Evolutionary conservation across 2,888 invertebrate species (phyloP), one percentile per base, ranked within the genome.

Genomic region (Tribolium freemani): DNA sequence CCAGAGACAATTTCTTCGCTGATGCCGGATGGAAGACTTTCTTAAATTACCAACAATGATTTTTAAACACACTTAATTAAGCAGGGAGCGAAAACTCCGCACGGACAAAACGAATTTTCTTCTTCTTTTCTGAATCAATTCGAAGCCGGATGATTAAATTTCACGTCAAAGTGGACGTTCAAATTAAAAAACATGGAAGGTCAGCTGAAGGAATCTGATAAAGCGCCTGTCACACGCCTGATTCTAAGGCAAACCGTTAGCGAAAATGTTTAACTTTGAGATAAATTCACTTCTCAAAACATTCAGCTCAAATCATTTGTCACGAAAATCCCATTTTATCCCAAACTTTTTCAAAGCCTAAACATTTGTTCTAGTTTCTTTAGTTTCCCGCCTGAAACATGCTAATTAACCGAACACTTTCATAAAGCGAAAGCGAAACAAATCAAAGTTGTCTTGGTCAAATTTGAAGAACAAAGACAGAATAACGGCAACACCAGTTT

Each of bases 261-360:
- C 20, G 67, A 67, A 67, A 56, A 30, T 56, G 74, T 70, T 73
- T 71, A 70, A 72, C 70, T 71, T 61, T 63, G 71, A 75, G 73
- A 75, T 69, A 72, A 75, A 77, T 77, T 70, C 71, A 76, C 60
- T 75, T 72, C 72, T 75, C 73, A 72, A 54, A 68, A 57, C 73
- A 73, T 72, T 72, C 74, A 74, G 72, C 73, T 71, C 54, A 61
- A 73, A 69, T 72, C 75, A 73, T 77, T 76, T 76, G 72, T 74
- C 74, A 75, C 60, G 64, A 61, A 75, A 76, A 76, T 53, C 69
- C 71, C 46, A 69, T 75, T 76, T 75, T 58, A 69, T 69, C 60
- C 60, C 50, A 50, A 58, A 58, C 20, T 60, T 69, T 67, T 67
- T 30, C 45, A 38, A 30, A 63, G 53, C 45, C 38, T 50, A 4